Evolutionary conservation across 2,113 vertebrate species (phyloP), one percentile per base, ranked within the genome.

Genomic region (Psilopogon haemacephalus): DNA sequence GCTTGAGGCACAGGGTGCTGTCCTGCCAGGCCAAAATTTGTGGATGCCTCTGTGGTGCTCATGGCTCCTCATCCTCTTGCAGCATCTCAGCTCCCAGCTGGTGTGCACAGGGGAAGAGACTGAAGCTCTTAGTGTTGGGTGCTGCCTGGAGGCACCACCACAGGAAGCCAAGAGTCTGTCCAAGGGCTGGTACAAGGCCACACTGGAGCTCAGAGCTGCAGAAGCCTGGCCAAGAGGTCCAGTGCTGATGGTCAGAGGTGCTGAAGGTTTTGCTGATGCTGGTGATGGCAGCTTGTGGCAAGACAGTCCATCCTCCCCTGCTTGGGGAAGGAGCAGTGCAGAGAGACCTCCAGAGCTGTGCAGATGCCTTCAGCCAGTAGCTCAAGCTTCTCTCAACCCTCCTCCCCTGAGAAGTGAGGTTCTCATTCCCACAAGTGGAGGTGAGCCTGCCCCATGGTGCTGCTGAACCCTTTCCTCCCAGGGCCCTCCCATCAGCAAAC

Each of bases 341-440:
- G 79, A 24, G 13, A 79, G 46, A 42, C 18, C 56, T 16, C 46
- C 7, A 6, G 55, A 8, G 27, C 35, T 32, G 32, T 32, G 48
- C 5, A 1, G 38, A 27, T n/a, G 74, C 58, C n/a, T 46, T 50
- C 17, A 19, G 8, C 15, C n/a, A 81, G 72, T 58, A 83, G 52
- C 38, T 73, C 8, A 35, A 79, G 46, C 85, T 73, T 82, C 30
- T 90, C 33, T 95, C 8, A 7, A 50, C 93, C 95, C 89, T 88
- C 1, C 0, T 88, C 94, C 69, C 33, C 63, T 38, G 68, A 72
- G 93, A 96, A 96, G 76, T 89, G 88, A 95, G 96, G 96, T 89
- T 85, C 5, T 0, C 12, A 48, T 94, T 95, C 94, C 70, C 70
- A 88, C 93, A 95, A 96, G 42, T 1, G 0, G 86, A 86, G 88